Conservation (phyloP, 2,797 vertebrate genomes). For the Sebastes iracundus region DNA sequence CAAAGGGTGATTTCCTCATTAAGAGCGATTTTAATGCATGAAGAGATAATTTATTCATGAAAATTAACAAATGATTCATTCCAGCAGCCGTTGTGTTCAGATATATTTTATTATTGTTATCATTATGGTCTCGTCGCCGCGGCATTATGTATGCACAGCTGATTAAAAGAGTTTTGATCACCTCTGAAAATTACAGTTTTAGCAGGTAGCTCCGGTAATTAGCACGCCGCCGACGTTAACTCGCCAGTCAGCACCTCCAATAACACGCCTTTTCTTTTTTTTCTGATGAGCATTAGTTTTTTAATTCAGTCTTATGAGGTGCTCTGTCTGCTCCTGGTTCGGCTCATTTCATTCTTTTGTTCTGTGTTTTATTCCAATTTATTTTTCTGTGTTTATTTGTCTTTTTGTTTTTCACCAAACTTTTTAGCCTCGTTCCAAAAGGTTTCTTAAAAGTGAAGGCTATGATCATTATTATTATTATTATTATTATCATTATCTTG, state of each 20-base stretch:
- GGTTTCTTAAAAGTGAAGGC: not conserved
- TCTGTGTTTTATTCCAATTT: not conserved
- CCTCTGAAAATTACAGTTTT: constrained; percentile 57
- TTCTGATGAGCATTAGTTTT: not conserved
- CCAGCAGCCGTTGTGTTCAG: constrained; percentile 59
- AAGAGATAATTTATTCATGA: constrained; percentile 83
- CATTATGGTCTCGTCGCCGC: constrained; percentile 41
- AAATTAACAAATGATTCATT: constrained; percentile 79
- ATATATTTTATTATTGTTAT: constrained; percentile 69
- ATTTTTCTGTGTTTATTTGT: not conserved
- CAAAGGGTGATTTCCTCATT: constrained; percentile 82
- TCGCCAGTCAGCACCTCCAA: constrained; percentile 15
- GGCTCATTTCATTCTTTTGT: not conserved
- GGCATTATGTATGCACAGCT: constrained; percentile 61
- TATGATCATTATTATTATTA: not conserved
- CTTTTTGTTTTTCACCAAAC: not conserved
- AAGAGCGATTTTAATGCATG: constrained; percentile 79
- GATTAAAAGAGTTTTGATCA: constrained; percentile 75
- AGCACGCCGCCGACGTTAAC: constrained; percentile 13
- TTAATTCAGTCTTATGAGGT: not conserved
- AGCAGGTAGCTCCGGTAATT: constrained; percentile 63
- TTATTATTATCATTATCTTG: not conserved
- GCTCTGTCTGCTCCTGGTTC: not conserved
- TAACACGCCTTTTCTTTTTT: not conserved
- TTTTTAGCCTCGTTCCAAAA: not conserved